These are phyloP conservation scores for Chalcis sispes DNA, from an alignment of 2,888 invertebrate species.

Conservation along the genomic window DNA sequence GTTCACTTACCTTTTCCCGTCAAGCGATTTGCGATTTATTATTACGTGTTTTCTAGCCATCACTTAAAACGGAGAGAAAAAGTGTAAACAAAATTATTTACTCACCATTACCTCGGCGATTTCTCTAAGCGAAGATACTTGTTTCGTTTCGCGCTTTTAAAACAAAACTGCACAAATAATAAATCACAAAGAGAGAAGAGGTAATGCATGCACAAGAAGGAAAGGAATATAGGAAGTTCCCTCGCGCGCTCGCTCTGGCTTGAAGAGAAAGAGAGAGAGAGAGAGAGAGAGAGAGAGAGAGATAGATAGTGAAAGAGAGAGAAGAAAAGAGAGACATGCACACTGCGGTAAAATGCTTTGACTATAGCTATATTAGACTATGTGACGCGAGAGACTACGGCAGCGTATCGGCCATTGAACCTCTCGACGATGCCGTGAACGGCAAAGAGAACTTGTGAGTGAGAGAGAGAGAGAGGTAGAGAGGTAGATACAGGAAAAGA, in stretches of 20 bases:
- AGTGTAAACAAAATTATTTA: slow-evolving; percentile 45
- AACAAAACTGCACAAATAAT: slow-evolving; percentile 13
- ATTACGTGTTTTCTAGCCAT: slow-evolving; percentile 9
- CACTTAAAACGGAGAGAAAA: slow-evolving; percentile 29
- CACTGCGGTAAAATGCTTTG: too few species aligned
- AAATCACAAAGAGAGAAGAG: slow-evolving; percentile 28
- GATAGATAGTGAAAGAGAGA: slow-evolving; percentile 25
- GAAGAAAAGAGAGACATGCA: too few species aligned
- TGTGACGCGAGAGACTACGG: too few species aligned
- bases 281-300: too few species aligned
- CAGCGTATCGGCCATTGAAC: slow-evolving; percentile 39
- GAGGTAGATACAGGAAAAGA: too few species aligned
- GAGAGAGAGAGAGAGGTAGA: slow-evolving; percentile 43
- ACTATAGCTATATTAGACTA: slow-evolving; percentile 34
- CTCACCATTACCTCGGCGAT: slow-evolving; percentile 12
- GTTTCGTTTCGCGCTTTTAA: not conserved
- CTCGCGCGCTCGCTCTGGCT: too few species aligned
- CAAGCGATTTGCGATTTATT: not conserved
- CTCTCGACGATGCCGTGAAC: too few species aligned
- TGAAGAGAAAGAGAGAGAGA: too few species aligned
- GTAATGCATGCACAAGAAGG: not conserved
- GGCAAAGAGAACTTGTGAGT: too few species aligned
- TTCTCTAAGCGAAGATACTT: slow-evolving; percentile 37
- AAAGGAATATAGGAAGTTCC: slow-evolving; percentile 1
- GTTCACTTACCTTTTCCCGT: slow-evolving; percentile 1